Conservation (phyloP, 2,113 vertebrate genomes). For the Hippoglossus stenolepis region DNA sequence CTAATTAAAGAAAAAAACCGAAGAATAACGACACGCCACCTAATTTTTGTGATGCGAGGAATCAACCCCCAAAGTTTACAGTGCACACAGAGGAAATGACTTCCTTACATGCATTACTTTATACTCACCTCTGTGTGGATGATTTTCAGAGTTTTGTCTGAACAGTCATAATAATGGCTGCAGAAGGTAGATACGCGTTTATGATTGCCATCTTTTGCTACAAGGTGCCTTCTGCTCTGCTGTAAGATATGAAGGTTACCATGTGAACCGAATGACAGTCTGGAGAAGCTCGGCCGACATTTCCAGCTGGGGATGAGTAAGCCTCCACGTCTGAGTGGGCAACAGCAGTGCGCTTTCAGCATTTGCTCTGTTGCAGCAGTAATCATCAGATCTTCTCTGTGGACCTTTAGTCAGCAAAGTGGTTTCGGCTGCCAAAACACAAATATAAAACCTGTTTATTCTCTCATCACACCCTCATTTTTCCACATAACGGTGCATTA, state of each 20-base stretch:
- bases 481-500: background rate
- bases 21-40: constrained; percentile 6
- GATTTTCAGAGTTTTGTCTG: constrained; percentile 13
- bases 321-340: constrained; percentile 68
- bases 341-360: constrained; percentile 54
- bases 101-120: background rate
- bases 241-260: constrained; percentile 56
- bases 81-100: constrained; percentile 21
- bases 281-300: constrained; percentile 51
- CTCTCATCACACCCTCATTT: constrained; percentile 6
- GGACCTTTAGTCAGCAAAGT: constrained; percentile 67
- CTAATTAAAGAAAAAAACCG: constrained; percentile 15
- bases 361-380: constrained; percentile 61
- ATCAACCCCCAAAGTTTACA: constrained; percentile 18
- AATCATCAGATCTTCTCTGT: constrained; percentile 70
- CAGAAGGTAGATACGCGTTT: constrained; percentile 30
- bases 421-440: constrained; percentile 46
- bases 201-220: constrained; percentile 43
- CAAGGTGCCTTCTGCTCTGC: constrained; percentile 41
- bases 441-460: constrained; percentile 55
- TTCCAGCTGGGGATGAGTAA: constrained; percentile 72
- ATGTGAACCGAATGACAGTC: constrained; percentile 67
- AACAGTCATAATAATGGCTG: constrained; percentile 32
- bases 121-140: background rate
- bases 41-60: constrained; percentile 11